Evolutionary conservation across 2,888 invertebrate genomes (phyloP).

Genomic region (Drosophila rellima): DNA sequence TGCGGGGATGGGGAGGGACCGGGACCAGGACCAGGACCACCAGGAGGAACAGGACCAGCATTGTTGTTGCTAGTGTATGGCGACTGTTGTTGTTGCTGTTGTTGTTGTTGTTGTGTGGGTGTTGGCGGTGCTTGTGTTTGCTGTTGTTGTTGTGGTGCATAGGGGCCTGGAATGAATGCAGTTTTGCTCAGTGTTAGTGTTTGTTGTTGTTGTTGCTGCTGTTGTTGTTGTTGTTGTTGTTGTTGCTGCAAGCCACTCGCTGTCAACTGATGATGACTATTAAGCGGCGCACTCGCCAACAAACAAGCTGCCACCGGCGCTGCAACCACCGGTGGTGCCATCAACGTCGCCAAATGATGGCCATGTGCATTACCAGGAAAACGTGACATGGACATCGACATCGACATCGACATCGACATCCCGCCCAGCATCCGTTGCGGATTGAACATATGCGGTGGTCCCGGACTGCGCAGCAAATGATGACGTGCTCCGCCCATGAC

Average conservation of each 20-base stretch:
- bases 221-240: slow-evolving; percentile 34
- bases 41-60: slow-evolving; percentile 37
- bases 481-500: slow-evolving; percentile 68
- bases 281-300: slow-evolving; percentile 25
- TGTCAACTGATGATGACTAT: slow-evolving; percentile 27
- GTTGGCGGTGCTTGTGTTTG: slow-evolving; percentile 47
- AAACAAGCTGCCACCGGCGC: slow-evolving; percentile 47
- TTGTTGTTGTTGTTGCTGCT: slow-evolving; percentile 57
- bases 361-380: slow-evolving; percentile 77
- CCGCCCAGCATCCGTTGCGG: slow-evolving; percentile 63
- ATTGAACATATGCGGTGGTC: slow-evolving; percentile 65
- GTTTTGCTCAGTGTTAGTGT: slow-evolving; percentile 67
- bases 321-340: slow-evolving; percentile 46
- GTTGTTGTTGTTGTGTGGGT: slow-evolving; percentile 71
- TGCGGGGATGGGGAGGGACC: slow-evolving; percentile 59
- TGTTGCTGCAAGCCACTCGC: slow-evolving; percentile 23
- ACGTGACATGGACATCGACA: slow-evolving; percentile 72
- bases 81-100: slow-evolving; percentile 71
- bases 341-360: slow-evolving; percentile 38
- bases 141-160: slow-evolving; percentile 58
- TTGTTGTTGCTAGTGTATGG: slow-evolving; percentile 65
- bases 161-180: slow-evolving; percentile 84
- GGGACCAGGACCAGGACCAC: slow-evolving; percentile 34
- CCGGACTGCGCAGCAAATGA: slow-evolving; percentile 72
- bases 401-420: slow-evolving; percentile 45